Conservation (phyloP, 1,140 invertebrate genomes). For the Aphelinus certus region DNA sequence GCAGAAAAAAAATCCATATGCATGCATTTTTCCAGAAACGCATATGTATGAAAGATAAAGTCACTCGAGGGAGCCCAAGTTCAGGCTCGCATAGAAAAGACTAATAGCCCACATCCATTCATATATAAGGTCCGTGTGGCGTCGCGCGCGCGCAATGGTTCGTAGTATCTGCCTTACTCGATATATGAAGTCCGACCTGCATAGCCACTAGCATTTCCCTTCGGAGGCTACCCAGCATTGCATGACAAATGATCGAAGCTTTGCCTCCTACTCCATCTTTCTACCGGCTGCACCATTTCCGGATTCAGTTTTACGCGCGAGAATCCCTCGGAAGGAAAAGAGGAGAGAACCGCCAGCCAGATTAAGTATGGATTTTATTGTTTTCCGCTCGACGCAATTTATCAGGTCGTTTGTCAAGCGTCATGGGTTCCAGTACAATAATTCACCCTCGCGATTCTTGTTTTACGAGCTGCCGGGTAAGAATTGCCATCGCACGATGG, state of each 20-base stretch:
- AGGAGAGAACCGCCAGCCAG: slow-evolving; percentile 40
- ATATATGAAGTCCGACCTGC: slow-evolving; percentile 27
- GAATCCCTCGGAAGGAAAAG: not conserved
- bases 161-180: slow-evolving; percentile 24
- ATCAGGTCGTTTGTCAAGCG: slow-evolving; percentile 55
- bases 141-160: slow-evolving; percentile 10
- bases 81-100: slow-evolving; percentile 6
- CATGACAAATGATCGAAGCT: slow-evolving; percentile 57
- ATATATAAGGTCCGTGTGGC: slow-evolving; percentile 2
- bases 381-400: slow-evolving; percentile 58
- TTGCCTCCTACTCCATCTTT: slow-evolving; percentile 41
- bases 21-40: too few species aligned
- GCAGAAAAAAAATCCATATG: too few species aligned
- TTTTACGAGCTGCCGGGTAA: slow-evolving; percentile 58
- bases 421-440: slow-evolving; percentile 40
- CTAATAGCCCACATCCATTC: slow-evolving; percentile 35
- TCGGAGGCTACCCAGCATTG: slow-evolving; percentile 36
- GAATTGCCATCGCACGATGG: slow-evolving; percentile 42
- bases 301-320: slow-evolving; percentile 32
- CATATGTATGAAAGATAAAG: too few species aligned
- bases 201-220: slow-evolving; percentile 17
- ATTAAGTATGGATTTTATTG: slow-evolving; percentile 66
- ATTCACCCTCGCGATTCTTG: slow-evolving; percentile 54
- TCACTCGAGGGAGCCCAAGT: too few species aligned
- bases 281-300: slow-evolving; percentile 34